Conservation (phyloP, 1,140 invertebrate species). For the Procambarus clarkii region DNA sequence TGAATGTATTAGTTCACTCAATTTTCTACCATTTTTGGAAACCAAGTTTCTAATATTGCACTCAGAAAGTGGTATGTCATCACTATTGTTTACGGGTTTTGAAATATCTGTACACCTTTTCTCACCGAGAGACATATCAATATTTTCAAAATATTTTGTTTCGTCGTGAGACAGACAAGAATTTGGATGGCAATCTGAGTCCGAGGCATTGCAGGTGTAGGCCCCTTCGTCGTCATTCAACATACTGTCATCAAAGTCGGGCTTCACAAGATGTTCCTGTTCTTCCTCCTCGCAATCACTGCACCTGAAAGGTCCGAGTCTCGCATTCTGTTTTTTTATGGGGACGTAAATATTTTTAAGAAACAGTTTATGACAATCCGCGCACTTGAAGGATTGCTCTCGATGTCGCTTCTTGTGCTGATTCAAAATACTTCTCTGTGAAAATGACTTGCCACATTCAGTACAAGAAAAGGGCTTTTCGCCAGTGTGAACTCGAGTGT, state of each 20-base stretch:
- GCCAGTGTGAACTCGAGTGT: conserved; percentile 57
- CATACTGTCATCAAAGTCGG: background rate
- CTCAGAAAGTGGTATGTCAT: background rate
- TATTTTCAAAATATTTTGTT: background rate
- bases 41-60: background rate
- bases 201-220: conserved; percentile 4
- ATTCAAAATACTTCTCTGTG: conserved; percentile 60
- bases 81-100: background rate
- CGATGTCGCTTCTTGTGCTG: conserved; percentile 56
- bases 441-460: conserved; percentile 63
- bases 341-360: conserved; percentile 49
- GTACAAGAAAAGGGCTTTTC: conserved; percentile 60
- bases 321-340: conserved; percentile 22
- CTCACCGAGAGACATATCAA: background rate
- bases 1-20: background rate
- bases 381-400: conserved; percentile 56
- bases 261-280: background rate
- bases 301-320: conserved; percentile 25
- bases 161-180: background rate
- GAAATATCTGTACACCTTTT: background rate
- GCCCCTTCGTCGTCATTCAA: background rate
- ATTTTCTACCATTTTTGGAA: background rate
- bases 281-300: conserved; percentile 15
- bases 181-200: background rate
- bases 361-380: conserved; percentile 54